Base-by-base conservation (phyloP, 2,888 invertebrate genomes). In the Ennomos fuscantarius region DNA sequence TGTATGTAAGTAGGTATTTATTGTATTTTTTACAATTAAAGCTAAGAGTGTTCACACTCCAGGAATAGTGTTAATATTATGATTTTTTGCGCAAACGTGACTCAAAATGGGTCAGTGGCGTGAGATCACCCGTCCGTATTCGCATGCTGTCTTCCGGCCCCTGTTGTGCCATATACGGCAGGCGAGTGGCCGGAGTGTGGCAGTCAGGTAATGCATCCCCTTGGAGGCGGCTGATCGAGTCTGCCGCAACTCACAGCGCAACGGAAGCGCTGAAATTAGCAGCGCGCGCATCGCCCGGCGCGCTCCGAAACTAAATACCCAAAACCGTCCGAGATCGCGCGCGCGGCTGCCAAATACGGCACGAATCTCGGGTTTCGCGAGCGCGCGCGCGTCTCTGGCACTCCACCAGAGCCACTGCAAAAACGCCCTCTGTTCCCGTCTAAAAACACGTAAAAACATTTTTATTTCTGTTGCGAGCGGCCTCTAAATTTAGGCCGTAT, bases 401-500 rank as follows among this genome's bases (percentile, higher is more conserved):
- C 81, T 70, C 70, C 77, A 79, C 87, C 81, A 76, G 64, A 56
- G 78, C 74, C 73, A 78, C 81, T 81, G 84, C 82, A 79, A 82
- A 82, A 84, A 82, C 81, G 79, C 78, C 78, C 81, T 79, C 87
- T 82, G 84, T 86, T 86, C 87, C 84, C 82, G 87, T 82, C 88
- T 88, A 86, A 86, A 89, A 90, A 89, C 88, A 87, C 87, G 88
- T 90, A 91, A 90, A 89, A 87, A 85, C 86, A 78, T 81, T 88
- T 89, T 90, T 91, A 91, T 91, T 92, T 92, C 84, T 82, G 89
- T 85, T 83, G 84, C 83, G 78, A 87, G 86, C 89, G 84, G 83
- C 86, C 87, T 88, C 91, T 92, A 92, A 90, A 87, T 87, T 89
- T 92, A 91, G 91, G 89, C 84, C 87, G 89, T 87, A 89, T 87